Evolutionary conservation across 2,888 invertebrate genomes (phyloP), one percentile per base, ranked within the genome.

Genomic region (Acleris sparsana): DNA sequence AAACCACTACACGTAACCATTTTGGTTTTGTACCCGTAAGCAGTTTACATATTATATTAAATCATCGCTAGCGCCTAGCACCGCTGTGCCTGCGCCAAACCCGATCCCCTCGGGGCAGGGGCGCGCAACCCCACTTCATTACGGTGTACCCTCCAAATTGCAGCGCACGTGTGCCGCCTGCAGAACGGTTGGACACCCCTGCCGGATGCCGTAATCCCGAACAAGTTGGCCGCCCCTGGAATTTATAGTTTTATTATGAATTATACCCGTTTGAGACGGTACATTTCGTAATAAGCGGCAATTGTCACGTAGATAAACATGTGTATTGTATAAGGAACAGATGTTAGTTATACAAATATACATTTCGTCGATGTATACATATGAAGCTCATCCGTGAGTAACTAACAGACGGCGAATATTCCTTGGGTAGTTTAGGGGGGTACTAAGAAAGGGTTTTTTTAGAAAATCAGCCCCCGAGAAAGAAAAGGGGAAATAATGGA

Each of bases 91-190:
- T 65, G 46, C 49, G 64, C 73, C 52, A 65, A 65, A 74, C 52
- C 75, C 70, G 70, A 55, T 49, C 58, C 33, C 62, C 72, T 67
- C 62, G 66, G 64, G 71, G 66, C 79, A 84, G 84, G 87, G 88
- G 87, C 75, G 83, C 77, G 73, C 76, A 77, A 82, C 88, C 91
- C 89, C 83, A 84, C 88, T 89, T 92, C 88, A 90, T 89, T 89
- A 88, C 82, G 75, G 73, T 74, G 63, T 72, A 77, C 80, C 88
- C 88, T 83, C 80, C 80, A 81, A 83, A 84, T 84, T 83, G 85
- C 81, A 78, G 73, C 82, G 86, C 88, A 88, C 90, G 91, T 89
- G 91, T 80, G 85, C 80, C 78, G 88, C 85, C 83, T 86, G 84
- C 86, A 73, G 83, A 82, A 75, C 81, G 84, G 80, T 79, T 78